These are phyloP conservation scores for Silurus glanis DNA, from an alignment of 2,113 vertebrate genomes.

Conservation along the genomic window DNA sequence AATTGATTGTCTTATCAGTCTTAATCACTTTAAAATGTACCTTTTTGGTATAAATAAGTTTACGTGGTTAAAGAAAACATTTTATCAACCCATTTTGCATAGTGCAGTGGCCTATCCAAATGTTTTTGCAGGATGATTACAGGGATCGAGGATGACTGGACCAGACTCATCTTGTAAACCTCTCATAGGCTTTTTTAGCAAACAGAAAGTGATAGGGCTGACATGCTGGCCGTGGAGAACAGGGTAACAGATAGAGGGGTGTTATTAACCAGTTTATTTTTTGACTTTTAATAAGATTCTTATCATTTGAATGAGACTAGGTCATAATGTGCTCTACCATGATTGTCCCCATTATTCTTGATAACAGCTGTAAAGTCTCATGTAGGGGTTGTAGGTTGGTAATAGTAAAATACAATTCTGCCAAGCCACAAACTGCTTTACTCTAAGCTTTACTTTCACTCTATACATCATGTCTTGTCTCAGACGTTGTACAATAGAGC, in stretches of 20 bases:
- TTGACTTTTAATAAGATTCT: constrained; percentile 66
- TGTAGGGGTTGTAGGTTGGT: constrained; percentile 2
- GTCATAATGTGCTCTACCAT: constrained; percentile 54
- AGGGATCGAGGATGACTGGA: constrained; percentile 56
- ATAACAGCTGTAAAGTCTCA: constrained; percentile 37
- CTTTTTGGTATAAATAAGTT: not conserved
- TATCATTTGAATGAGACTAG: constrained; percentile 60
- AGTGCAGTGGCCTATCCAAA: constrained; percentile 43
- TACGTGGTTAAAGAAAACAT: constrained; percentile 14
- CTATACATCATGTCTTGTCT: constrained; percentile 47
- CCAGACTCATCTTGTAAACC: constrained; percentile 55
- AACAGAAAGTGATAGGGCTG: constrained; percentile 72
- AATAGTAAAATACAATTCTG: not conserved
- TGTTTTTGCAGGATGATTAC: constrained; percentile 38
- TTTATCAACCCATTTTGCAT: not conserved
- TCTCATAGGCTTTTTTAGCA: constrained; percentile 44
- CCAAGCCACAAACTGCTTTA: not conserved
- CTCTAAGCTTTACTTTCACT: not conserved
- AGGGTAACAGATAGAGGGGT: constrained; percentile 55
- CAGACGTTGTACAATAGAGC: constrained; percentile 38
- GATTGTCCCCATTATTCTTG: constrained; percentile 51
- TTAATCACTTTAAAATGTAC: not conserved
- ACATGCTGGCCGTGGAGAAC: constrained; percentile 63
- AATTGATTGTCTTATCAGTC: too few species aligned
- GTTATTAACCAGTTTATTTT: constrained; percentile 52